A percentile compares a stretch with the other conserved stretches of the same genome.
phyloP scores from a whole-genome alignment of 2,888 invertebrate species.

The Catocala sponsa region DNA sequence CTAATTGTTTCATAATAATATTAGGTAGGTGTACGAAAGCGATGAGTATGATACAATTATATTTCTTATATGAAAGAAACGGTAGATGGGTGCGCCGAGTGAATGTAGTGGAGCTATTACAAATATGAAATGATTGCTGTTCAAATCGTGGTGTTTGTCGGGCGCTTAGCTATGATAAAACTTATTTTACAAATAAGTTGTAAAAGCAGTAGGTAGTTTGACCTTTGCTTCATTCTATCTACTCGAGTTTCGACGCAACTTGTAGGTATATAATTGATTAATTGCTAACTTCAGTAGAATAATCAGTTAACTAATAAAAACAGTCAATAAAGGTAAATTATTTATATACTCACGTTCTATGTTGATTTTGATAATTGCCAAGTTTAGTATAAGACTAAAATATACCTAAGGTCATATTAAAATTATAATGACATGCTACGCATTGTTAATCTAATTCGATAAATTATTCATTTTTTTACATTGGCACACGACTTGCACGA shows the following conservation, averaged over 20 bases:
- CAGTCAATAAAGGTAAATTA: slow-evolving; percentile 8
- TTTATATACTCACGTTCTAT: no score
- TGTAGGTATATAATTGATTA: no score
- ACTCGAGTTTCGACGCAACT: background rate
- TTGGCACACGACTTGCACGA: slow-evolving; percentile 5
- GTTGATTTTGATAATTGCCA: no score
- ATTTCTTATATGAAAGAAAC: slow-evolving; percentile 30
- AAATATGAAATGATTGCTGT: slow-evolving; percentile 26
- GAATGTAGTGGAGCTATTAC: slow-evolving; percentile 13
- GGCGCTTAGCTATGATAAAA: slow-evolving; percentile 15
- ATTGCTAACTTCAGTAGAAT: no score
- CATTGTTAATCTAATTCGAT: slow-evolving; percentile 13
- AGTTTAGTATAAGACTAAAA: no score
- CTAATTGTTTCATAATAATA: slow-evolving; percentile 46
- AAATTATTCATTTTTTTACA: slow-evolving; percentile 18
- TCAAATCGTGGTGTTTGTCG: slow-evolving; percentile 6
- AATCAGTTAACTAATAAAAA: no score
- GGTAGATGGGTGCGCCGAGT: slow-evolving; percentile 27
- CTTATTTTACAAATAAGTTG: slow-evolving; percentile 2
- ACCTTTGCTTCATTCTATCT: background rate
- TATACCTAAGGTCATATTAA: background rate
- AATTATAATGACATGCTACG: slow-evolving; percentile 9
- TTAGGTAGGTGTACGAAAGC: slow-evolving; percentile 40
- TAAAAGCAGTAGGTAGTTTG: background rate
- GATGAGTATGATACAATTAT: slow-evolving; percentile 40